Conservation (phyloP, 1,140 invertebrate genomes). For the Brachionus rotundiformis region DNA sequence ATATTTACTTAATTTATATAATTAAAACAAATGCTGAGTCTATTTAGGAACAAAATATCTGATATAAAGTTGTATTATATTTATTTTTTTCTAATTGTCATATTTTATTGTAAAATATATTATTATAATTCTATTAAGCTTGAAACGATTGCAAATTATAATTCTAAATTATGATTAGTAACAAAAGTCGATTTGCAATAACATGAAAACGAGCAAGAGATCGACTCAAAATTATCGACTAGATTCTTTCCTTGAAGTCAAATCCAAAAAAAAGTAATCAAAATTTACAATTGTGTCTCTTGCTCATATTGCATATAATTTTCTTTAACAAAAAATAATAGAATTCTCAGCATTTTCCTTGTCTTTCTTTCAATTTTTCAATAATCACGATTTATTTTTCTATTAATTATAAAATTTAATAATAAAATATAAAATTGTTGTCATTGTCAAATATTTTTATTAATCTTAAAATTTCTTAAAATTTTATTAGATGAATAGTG, state of each 20-base stretch:
- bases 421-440: not conserved
- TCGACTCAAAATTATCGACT: slow-evolving; percentile 26
- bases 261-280: not conserved
- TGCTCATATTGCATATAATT: not conserved
- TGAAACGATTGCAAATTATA: slow-evolving; percentile 3
- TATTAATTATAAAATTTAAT: not conserved
- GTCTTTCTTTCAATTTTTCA: not conserved
- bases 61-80: slow-evolving; percentile 11
- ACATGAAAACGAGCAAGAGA: not conserved
- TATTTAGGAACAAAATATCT: not conserved
- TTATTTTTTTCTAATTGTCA: slow-evolving; percentile 2
- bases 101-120: slow-evolving; percentile 15
- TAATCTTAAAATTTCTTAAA: not conserved
- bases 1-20: not conserved
- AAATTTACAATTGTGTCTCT: slow-evolving; percentile 10
- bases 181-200: not conserved
- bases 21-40: not conserved
- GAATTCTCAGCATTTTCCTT: not conserved
- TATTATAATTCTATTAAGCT: slow-evolving; percentile 21
- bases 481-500: slow-evolving; percentile 45
- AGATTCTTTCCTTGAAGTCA: not conserved
- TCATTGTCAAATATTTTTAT: not conserved
- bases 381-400: not conserved
- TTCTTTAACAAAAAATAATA: not conserved
- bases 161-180: slow-evolving; percentile 25